Evolutionary conservation across 2,888 invertebrate species (phyloP).

Genomic region (Lasioglossum malachurum): DNA sequence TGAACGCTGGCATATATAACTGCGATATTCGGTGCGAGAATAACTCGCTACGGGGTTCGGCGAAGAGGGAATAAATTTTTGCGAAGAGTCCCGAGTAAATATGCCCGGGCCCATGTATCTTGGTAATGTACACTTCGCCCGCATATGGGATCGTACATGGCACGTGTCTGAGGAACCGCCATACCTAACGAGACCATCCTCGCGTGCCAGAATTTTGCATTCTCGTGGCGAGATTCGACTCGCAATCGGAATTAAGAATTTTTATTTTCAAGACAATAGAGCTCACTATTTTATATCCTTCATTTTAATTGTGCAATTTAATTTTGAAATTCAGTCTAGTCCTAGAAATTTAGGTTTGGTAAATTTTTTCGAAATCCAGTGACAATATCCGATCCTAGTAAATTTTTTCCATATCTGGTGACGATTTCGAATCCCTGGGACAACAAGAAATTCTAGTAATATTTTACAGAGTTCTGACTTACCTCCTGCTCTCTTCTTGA

Average conservation of each 20-base stretch:
- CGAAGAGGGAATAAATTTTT: slow-evolving; percentile 36
- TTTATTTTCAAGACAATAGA: neutral
- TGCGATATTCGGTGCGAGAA: slow-evolving; percentile 2
- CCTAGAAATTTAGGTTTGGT: neutral
- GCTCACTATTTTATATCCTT: neutral
- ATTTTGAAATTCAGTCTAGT: too few relatives aligned
- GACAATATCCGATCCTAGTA: neutral
- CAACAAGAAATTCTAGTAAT: neutral
- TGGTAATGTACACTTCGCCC: slow-evolving; percentile 7
- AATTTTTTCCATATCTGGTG: neutral
- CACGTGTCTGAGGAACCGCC: slow-evolving; percentile 3
- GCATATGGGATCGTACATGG: neutral
- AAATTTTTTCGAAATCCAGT: neutral
- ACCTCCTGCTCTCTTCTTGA: slow-evolving; percentile 19
- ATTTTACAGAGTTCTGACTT: slow-evolving; percentile 4
- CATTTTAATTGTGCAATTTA: neutral
- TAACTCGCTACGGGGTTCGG: slow-evolving; percentile 3
- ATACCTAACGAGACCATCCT: neutral
- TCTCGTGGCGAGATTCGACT: neutral
- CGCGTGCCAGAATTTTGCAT: neutral
- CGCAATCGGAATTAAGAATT: neutral
- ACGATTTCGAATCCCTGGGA: neutral
- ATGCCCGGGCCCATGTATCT: slow-evolving; percentile 16
- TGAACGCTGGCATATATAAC: neutral
- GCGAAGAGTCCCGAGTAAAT: slow-evolving; percentile 35